Evolutionary conservation across 1,140 invertebrate species (phyloP).

Genomic region (Drepana arcuata): DNA sequence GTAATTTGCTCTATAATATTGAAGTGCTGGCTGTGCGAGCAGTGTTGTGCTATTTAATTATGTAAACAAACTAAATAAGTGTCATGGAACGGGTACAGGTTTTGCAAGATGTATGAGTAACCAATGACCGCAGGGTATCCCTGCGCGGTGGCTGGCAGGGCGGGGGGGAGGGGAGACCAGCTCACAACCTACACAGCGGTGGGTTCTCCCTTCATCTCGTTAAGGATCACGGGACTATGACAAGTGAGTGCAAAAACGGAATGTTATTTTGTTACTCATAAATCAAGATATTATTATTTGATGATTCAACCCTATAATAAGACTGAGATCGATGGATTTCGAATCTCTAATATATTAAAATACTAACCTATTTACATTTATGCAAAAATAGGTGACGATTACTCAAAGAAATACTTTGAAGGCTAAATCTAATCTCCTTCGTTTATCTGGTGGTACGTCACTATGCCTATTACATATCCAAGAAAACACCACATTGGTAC

Average conservation of each 20-base stretch:
- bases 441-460: no score
- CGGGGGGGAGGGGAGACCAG: conserved; percentile 18
- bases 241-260: conserved; percentile 19
- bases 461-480: no score
- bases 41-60: conserved; percentile 20
- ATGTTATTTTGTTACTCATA: no score
- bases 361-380: no score
- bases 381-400: no score
- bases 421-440: conserved; percentile 7
- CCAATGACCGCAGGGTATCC: conserved; percentile 45
- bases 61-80: conserved; percentile 26
- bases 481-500: no score
- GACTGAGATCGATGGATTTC: no score
- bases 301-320: no score
- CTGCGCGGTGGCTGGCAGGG: conserved; percentile 25
- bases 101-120: conserved; percentile 50
- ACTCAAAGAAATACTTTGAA: no score
- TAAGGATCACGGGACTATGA: conserved; percentile 14
- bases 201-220: conserved; percentile 13
- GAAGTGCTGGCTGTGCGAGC: conserved; percentile 1
- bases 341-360: no score
- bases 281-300: no score
- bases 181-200: conserved; percentile 11
- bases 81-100: conserved; percentile 25
- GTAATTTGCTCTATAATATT: neutral